Percentiles rank a stretch among this genome's conserved stretches.
Conservation (phyloP, 2,888 invertebrate genomes). For the Callosobruchus maculatus region DNA sequence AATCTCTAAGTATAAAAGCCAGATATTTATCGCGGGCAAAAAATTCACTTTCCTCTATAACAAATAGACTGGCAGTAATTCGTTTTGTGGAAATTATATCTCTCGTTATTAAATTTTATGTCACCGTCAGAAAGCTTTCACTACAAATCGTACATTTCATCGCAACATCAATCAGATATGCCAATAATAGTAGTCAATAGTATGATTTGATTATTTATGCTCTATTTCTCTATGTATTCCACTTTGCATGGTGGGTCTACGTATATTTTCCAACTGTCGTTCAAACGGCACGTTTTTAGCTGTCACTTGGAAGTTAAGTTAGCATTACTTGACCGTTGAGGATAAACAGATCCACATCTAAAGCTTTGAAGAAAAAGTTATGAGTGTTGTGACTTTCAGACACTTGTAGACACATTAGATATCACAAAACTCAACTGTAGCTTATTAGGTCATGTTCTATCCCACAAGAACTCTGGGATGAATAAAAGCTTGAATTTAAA, state of each 20-base stretch:
- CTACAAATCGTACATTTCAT: neutral
- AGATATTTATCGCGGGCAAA: neutral
- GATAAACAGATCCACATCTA: too few relatives aligned
- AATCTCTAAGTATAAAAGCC: neutral
- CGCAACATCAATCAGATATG: neutral
- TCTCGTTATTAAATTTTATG: neutral
- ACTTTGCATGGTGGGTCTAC: neutral
- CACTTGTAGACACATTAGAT: too few relatives aligned
- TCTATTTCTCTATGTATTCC: neutral
- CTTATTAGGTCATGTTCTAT: too few relatives aligned
- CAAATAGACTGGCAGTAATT: neutral
- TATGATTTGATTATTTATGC: neutral
- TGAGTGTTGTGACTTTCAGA: too few relatives aligned
- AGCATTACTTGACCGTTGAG: too few relatives aligned
- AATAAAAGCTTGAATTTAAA: too few relatives aligned
- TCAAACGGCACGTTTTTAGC: too few relatives aligned
- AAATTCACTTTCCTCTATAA: neutral
- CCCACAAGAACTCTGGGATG: too few relatives aligned
- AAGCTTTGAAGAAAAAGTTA: too few relatives aligned
- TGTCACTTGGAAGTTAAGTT: too few relatives aligned
- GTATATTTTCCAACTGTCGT: neutral
- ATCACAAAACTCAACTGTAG: too few relatives aligned
- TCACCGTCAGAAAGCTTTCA: neutral
- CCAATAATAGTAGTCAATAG: neutral
- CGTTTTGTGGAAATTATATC: neutral